phyloP scores from a whole-genome alignment of 2,797 vertebrate genomes.

The Sandelia bainsii region DNA sequence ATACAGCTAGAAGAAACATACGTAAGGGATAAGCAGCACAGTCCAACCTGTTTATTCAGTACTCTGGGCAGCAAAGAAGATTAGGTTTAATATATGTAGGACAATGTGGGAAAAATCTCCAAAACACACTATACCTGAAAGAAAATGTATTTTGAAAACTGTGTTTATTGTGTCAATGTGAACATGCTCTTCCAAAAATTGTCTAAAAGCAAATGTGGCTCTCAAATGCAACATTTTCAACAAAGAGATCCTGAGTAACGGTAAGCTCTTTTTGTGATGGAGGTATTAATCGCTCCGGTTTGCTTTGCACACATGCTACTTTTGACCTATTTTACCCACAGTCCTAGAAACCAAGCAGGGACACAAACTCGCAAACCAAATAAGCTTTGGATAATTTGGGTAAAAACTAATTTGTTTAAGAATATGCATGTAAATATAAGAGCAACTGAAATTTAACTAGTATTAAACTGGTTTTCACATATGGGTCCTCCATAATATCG shows the following conservation, averaged over 20 bases:
- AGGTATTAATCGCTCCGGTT: neutral
- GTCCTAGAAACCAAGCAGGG: neutral
- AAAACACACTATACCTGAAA: constrained; percentile 7
- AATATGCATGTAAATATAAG: neutral
- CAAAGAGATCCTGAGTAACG: neutral
- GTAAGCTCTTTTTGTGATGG: neutral
- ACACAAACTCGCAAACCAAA: too few species aligned
- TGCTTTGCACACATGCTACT: neutral
- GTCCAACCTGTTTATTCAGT: constrained; percentile 38
- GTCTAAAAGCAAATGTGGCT: neutral
- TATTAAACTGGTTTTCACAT: neutral
- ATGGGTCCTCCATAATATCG: neutral
- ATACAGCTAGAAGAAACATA: constrained; percentile 11
- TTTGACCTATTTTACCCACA: neutral
- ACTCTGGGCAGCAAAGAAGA: constrained; percentile 49
- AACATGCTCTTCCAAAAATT: neutral
- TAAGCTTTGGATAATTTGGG: neutral
- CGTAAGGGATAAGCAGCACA: constrained; percentile 38
- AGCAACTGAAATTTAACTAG: neutral
- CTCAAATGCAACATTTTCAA: neutral
- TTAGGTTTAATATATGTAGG: constrained; percentile 47
- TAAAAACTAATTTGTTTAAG: neutral
- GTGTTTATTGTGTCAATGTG: neutral
- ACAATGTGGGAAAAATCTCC: constrained; percentile 17
- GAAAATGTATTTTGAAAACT: neutral